Base-by-base conservation (phyloP, 2,888 invertebrate species). In the Ochlodes sylvanus region DNA sequence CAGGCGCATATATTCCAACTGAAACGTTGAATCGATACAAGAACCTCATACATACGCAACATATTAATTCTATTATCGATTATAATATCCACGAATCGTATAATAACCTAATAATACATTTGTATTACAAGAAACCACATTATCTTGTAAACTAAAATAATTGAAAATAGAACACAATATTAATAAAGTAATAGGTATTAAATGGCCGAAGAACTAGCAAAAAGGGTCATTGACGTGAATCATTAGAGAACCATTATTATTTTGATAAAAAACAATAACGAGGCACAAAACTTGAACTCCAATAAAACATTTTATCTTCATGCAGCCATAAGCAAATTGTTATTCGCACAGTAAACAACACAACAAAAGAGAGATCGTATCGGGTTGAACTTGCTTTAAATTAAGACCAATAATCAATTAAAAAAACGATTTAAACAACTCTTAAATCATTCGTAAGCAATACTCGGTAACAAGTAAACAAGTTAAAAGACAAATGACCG, bases 1-100 rank as follows among this genome's bases (percentile, higher is more conserved):
- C 19, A 55, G n/a, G 21, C 42, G 32, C 15, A 47, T 41, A 50
- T 5, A 50, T 56, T 64, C 15, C 38, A 14, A 65, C 27, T 38
- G n/a, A 38, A 52, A 52, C 21, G 50, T 34, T 34, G 44, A 34
- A 27, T 50, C 47, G 21, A 52, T n/a, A 54, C 41, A 52, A 66
- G 58, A 66, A 66, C 58, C 52, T 66, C 65, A 66, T 66, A 14
- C 57, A 65, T 65, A 65, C 50, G 38, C 42, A 65, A 58, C 21
- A 58, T 50, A 52, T 65, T 50, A 7, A 50, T 50, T 41, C 57
- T 41, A 65, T 65, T 50, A 65, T 27, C 21, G 10, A 32, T 47
- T 47, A 10, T 32, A 19, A 7, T 19, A 62, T 62, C 50, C 27
- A 54, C 27, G 27, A 17, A 38, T 62, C 12, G 50, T 12, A 38